Base-by-base conservation (phyloP, 2,797 vertebrate genomes). In the Etheostoma perlongum region DNA sequence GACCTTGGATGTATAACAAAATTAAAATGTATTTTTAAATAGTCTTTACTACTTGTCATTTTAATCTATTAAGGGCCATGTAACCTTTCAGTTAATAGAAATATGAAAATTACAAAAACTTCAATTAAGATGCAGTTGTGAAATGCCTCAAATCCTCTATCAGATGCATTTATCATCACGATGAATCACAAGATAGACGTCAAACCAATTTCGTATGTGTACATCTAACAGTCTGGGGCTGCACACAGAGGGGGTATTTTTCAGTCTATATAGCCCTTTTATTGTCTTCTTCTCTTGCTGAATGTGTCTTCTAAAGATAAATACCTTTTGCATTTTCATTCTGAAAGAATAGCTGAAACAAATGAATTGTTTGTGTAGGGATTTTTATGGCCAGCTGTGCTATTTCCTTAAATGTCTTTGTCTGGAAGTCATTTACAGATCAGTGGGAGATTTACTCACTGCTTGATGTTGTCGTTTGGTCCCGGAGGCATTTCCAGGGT, bases 401-500 rank as follows among this genome's bases (percentile, higher is more conserved):
- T 58, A 46, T 81, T 72, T 76, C 18, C 67, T 67, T 40, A 14
- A 74, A 67, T 47, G 70, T 67, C 75, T 81, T 76, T 70, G 63
- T 85, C 58, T 85, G 55, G 67, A 61, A 73, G 69, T 85, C 76
- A 36, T 15, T 67, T 46, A 59, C 75, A 73, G 76, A 84, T 82
- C 83, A 73, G 53, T 72, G 83, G 63, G 70, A 68, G 83, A 85
- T 85, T 80, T 78, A 63, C 72, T 89, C 71, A 74, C 60, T 30
- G 85, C 84, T 83, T 27, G 27, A 77, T 74, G 85, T 87, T 74
- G 89, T 90, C 68, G 60, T 78, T 12, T 52, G 67, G 64, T 92
- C 90, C 89, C 92, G 70, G 76, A 89, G 87, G 92, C 66, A 59
- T 88, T 84, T 76, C 66, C 62, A 30, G 62, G 64, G 30, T 66